Evolutionary conservation across 2,113 vertebrate genomes (phyloP), one percentile per base, ranked within the genome.

Genomic region (Platichthys flesus): DNA sequence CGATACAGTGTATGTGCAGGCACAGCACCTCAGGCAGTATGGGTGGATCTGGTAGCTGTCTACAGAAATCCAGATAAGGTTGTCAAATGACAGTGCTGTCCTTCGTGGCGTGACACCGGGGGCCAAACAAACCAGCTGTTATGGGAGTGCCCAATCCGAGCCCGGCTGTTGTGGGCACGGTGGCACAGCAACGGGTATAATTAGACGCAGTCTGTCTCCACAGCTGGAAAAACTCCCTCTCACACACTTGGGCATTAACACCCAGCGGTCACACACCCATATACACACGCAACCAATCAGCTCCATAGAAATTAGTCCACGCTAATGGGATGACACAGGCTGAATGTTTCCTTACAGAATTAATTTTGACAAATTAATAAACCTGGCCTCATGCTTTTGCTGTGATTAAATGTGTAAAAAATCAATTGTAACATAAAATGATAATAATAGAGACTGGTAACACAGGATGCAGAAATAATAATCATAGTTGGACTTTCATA

Each of bases 71-170:
- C 75, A 83, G 88, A 90, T 85, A 87, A 84, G 63, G 74, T 80
- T 71, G 42, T 70, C 70, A 90, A 89, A 87, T 81, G 87, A 82
- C 85, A 92, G 84, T 16, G 77, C 71, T 69, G 76, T 71, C 77
- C 68, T 70, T 55, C 14, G 74, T 92, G 67, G 88, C 86, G 82
- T 92, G 90, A 90, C 90, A 91, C 74, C 59, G 59, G 78, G 63
- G 69, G 70, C 82, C 83, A 88, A 90, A 90, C 82, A 89, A 91
- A 88, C 67, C 88, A 88, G 82, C 83, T 90, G 88, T 88, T 88
- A 68, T 90, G 89, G 88, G 86, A 90, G 86, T 83, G 84, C 64
- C 88, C 67, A 75, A 85, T 85, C 81, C 65, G 52, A 86, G 84
- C 56, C 21, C 56, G 69, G 56, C 70, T 76, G 59, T 77, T 52